These are phyloP conservation scores for Calephelis nemesis DNA, from an alignment of 1,140 invertebrate genomes.

Conservation along the genomic window DNA sequence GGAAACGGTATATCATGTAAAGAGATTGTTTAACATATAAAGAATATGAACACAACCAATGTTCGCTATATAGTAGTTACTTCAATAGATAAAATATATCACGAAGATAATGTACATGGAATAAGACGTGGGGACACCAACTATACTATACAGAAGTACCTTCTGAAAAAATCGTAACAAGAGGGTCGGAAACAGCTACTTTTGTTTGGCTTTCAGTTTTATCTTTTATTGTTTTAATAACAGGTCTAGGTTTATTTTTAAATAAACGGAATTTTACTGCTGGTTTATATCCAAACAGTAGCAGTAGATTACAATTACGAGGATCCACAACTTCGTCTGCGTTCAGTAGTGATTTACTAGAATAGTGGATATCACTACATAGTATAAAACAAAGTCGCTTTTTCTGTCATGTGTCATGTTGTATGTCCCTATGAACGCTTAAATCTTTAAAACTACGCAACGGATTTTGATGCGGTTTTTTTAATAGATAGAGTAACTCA, in stretches of 20 bases:
- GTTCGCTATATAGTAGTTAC: slow-evolving; percentile 48
- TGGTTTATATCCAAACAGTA: neutral
- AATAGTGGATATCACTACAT: too few relatives aligned
- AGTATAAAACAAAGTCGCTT: too few relatives aligned
- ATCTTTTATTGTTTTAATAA: slow-evolving; percentile 30
- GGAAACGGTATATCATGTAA: slow-evolving; percentile 59
- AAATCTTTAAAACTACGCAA: too few relatives aligned
- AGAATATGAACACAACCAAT: slow-evolving; percentile 33
- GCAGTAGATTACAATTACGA: neutral
- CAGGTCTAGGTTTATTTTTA: slow-evolving; percentile 18
- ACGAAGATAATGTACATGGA: slow-evolving; percentile 66
- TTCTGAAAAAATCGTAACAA: neutral
- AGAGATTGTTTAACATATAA: slow-evolving; percentile 53
- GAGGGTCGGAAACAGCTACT: slow-evolving; percentile 14
- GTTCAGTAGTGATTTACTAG: neutral
- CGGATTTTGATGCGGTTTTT: too few relatives aligned
- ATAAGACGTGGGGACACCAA: slow-evolving; percentile 56
- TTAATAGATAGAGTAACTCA: too few relatives aligned
- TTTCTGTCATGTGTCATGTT: too few relatives aligned
- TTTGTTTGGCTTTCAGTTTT: slow-evolving; percentile 37
- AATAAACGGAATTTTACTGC: slow-evolving; percentile 8
- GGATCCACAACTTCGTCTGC: neutral
- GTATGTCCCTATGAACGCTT: too few relatives aligned
- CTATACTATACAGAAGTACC: slow-evolving; percentile 13
- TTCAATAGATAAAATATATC: slow-evolving; percentile 57